These are phyloP conservation scores for Sciurus niger DNA, from an alignment of 2,113 vertebrate species.

Conservation along the genomic window DNA sequence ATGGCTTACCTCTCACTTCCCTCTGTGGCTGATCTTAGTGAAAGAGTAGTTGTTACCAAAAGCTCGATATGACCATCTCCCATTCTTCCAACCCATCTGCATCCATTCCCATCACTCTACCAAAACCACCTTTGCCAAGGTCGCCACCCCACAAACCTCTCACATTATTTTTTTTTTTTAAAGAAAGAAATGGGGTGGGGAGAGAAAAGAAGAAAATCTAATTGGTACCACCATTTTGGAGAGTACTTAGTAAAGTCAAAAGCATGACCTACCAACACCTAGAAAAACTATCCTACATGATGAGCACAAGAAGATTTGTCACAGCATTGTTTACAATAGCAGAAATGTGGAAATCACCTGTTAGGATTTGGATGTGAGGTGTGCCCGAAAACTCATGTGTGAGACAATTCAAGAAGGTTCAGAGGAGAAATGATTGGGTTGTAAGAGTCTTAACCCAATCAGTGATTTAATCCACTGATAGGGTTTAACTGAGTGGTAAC, in stretches of 20 bases:
- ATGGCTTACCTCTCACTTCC: neutral
- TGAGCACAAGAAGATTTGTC: neutral
- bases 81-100: neutral
- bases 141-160: neutral
- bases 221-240: neutral
- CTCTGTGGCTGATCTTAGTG: neutral
- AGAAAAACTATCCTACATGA: constrained; percentile 12
- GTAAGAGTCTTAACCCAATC: too few relatives aligned
- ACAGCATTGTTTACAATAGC: neutral
- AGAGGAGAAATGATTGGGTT: too few relatives aligned
- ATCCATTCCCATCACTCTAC: neutral
- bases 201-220: neutral
- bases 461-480: too few relatives aligned
- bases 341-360: constrained; percentile 35
- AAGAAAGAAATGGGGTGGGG: neutral
- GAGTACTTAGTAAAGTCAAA: constrained; percentile 18
- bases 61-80: neutral
- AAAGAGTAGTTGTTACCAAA: neutral
- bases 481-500: too few relatives aligned
- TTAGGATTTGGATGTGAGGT: too few relatives aligned
- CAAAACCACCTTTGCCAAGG: neutral
- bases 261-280: neutral
- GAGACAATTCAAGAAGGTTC: too few relatives aligned
- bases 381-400: too few relatives aligned
- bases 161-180: neutral